Conservation (phyloP, 2,888 invertebrate genomes). For the Nudaria mundana region DNA sequence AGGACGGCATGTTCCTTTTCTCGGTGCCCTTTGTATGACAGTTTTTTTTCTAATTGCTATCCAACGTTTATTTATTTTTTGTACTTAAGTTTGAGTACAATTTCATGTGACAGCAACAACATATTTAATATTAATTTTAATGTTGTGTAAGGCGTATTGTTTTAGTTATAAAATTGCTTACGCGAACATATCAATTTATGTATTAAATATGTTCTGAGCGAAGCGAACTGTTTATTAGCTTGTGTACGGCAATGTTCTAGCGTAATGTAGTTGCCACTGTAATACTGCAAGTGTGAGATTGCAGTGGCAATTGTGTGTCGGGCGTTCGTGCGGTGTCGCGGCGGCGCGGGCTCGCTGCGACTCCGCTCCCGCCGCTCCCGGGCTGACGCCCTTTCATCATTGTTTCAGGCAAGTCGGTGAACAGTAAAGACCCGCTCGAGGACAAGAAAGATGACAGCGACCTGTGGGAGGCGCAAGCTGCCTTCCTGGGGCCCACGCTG, state of each 20-base stretch:
- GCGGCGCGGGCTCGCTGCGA: slow-evolving; percentile 19
- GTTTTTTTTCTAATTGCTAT: not conserved
- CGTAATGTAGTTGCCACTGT: slow-evolving; percentile 14
- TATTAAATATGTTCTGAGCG: too few relatives aligned
- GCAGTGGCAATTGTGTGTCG: slow-evolving; percentile 10
- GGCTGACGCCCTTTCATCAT: slow-evolving; percentile 61
- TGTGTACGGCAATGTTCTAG: slow-evolving; percentile 2
- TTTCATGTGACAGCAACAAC: slow-evolving; percentile 7
- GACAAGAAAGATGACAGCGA: slow-evolving; percentile 91
- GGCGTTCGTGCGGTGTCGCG: slow-evolving; percentile 17
- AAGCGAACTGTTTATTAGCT: not conserved
- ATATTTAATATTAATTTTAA: slow-evolving; percentile 1
- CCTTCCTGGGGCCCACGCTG: slow-evolving; percentile 96
- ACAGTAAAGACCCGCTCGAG: slow-evolving; percentile 82
- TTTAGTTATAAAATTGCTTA: slow-evolving; percentile 4
- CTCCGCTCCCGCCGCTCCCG: slow-evolving; percentile 17
- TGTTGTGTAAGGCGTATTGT: not conserved
- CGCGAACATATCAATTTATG: slow-evolving; percentile 12
- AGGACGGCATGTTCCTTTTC: slow-evolving; percentile 1
- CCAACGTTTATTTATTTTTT: not conserved
- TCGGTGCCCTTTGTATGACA: not conserved
- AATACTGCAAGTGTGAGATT: slow-evolving; percentile 10
- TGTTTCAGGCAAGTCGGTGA: slow-evolving; percentile 84
- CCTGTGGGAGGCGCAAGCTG: slow-evolving; percentile 96
- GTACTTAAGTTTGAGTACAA: not conserved